Evolutionary conservation across 2,888 invertebrate species (phyloP), one percentile per base, ranked within the genome.

Genomic region (Merodon equestris): DNA sequence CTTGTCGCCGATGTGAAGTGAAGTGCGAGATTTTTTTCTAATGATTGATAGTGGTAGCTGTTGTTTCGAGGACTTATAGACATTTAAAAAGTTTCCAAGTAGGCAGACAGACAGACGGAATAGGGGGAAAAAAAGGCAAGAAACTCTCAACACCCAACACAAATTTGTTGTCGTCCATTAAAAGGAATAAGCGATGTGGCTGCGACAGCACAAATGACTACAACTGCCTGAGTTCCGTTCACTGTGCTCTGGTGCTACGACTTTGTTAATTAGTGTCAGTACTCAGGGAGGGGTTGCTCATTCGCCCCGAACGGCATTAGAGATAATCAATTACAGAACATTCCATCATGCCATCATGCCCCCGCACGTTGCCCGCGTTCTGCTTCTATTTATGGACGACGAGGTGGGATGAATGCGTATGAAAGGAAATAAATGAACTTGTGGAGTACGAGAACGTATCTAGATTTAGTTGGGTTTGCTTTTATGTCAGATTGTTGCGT

Each of bases 1-100:
- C 48, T 56, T 61, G 61, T 67, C 67, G 74, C 38, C 42, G 67
- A 74, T 54, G 45, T 38, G 17, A 58, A 67, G 63, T 53, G 15
- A 58, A 66, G 53, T 54, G 44, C 48, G 56, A 67, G 67, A 74
- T 74, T 61, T 61, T 68, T 56, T 56, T 67, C 27, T 7, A 27
- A 27, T 74, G 74, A 74, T 74, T 74, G 56, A 74, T 74, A 67
- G 56, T 44, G 27, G 13, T 61, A 48, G 34, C 48, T 47, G 48
- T 42, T 73, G 47, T 66, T 73, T 54, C 34, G 27, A 27, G 27
- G 27, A 27, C 27, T 4, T 10, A 19, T 9, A 27, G 13, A 34
- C 5, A n/a, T 12, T 40, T 1, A 57, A 42, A 57, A 57, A 27
- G 13, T 44, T 36, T 38, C 15, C 17, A 61, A 17, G n/a, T 13